phyloP scores from a whole-genome alignment of 2,888 invertebrate genomes.

The Amaurobius ferox region DNA sequence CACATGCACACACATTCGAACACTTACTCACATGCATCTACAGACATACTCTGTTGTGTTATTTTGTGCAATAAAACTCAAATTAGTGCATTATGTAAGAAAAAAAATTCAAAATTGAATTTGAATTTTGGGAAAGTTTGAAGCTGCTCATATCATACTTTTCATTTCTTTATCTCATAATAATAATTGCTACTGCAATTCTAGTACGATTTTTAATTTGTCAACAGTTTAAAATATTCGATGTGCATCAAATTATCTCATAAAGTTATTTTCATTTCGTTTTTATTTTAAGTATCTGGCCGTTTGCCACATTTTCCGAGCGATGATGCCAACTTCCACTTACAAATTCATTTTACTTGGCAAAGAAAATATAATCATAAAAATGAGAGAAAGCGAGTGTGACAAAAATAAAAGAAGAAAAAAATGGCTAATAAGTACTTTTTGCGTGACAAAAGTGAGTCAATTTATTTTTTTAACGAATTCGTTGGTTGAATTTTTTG shows the following conservation, averaged over 20 bases:
- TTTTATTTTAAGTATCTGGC: neutral
- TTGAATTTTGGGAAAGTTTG: no score
- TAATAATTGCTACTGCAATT: no score
- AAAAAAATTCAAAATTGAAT: no score
- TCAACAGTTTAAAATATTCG: no score
- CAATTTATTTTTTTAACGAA: neutral
- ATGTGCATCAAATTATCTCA: neutral
- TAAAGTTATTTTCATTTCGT: neutral
- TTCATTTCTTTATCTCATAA: no score
- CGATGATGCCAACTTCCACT: neutral
- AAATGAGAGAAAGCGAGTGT: neutral
- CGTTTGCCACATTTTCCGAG: neutral
- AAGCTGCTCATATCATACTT: no score
- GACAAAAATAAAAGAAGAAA: neutral
- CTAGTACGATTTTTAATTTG: no score
- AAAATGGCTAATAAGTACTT: neutral
- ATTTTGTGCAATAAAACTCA: no score
- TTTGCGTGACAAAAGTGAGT: neutral
- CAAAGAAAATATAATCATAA: neutral
- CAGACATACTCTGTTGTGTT: no score
- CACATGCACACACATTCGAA: neutral
- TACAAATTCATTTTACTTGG: neutral
- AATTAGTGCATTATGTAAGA: no score
- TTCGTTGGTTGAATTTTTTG: neutral
- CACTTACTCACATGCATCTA: neutral